Evolutionary conservation across 2,113 vertebrate genomes (phyloP), one percentile per base, ranked within the genome.

Genomic region (Pholis gunnellus): DNA sequence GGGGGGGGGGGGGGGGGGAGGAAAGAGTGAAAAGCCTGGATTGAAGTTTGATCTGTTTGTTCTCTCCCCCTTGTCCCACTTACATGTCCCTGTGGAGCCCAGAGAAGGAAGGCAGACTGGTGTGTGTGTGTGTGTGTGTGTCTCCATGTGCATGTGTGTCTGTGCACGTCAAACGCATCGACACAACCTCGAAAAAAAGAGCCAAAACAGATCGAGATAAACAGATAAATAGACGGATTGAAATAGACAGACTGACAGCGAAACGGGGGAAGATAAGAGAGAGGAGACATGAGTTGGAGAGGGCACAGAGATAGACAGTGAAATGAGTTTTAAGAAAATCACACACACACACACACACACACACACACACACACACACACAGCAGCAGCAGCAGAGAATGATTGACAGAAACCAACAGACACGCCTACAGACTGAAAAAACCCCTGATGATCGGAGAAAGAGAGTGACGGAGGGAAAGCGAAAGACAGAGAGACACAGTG

Each of bases 31-130:
- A 92, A 90, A 90, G 79, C 81, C 67, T 44, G 89, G 89, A 88
- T 46, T 91, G 86, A 91, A 90, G 94, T 92, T 93, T 90, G 83
- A 91, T 93, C 88, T 92, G 91, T 93, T 88, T 87, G 82, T 86
- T 90, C 70, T 86, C 87, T 82, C 87, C 89, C 89, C 84, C 88
- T 71, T 83, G 91, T 92, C 92, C 90, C 91, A 94, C 89, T 95
- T 94, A 86, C 85, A 74, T 75, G 81, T 93, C 90, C 91, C 92
- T 69, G n/a, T 57, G 90, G 92, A 93, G 73, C 79, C 66, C 82
- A 73, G 69, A 88, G 84, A 84, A 79, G 73, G 82, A 82, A 85
- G 70, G 70, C 80, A 81, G 59, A 59, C 57, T 61, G 64, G 71
- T 67, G 79, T 66, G 42, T 78, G 56, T 66, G 6, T 63, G 17